Percentiles rank a stretch among this genome's conserved stretches.
phyloP scores from a whole-genome alignment of 2,888 invertebrate species.

The Stramonita haemastoma region DNA sequence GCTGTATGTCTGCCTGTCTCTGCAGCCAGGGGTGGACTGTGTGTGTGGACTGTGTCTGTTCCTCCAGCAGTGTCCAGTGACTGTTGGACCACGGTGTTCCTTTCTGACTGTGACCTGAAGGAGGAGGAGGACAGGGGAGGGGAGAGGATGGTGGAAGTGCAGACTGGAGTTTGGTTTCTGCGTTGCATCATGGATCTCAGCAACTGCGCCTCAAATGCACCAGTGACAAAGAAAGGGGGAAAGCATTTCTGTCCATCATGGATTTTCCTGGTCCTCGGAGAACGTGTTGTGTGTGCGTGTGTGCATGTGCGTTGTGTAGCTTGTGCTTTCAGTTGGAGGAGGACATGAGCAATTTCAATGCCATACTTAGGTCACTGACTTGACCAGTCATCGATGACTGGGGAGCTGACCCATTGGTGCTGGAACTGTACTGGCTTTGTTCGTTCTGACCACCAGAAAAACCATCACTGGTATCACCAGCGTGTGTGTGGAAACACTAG shows the following conservation, averaged over 20 bases:
- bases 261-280: neutral
- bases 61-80: neutral
- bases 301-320: no score
- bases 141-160: neutral
- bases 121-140: neutral
- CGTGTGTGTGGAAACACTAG: no score
- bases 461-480: no score
- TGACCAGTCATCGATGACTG: neutral
- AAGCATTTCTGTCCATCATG: neutral
- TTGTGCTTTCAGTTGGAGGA: neutral
- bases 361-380: neutral
- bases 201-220: neutral
- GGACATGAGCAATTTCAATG: slow-evolving; percentile 16
- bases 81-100: neutral
- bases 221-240: neutral
- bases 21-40: neutral
- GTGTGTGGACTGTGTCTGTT: neutral
- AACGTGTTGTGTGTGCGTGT: neutral
- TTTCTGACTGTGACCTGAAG: neutral
- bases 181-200: neutral
- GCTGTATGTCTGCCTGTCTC: neutral
- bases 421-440: neutral
- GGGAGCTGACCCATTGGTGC: neutral
- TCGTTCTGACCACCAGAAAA: no score
- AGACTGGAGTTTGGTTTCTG: neutral